phyloP scores from a whole-genome alignment of 2,113 vertebrate genomes.

The Ailurus styani region DNA sequence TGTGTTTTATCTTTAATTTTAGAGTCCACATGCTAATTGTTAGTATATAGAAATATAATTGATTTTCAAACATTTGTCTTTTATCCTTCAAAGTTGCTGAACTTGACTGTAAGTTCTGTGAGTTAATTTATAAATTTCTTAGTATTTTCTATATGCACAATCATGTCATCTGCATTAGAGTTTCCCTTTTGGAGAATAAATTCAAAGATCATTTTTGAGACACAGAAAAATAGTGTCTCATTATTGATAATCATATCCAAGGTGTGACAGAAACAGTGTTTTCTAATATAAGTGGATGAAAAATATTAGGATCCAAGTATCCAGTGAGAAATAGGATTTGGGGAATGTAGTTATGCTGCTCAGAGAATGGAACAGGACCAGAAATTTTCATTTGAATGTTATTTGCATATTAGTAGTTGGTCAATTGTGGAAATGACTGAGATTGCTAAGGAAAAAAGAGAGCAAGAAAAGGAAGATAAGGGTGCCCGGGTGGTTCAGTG shows the following conservation, averaged over 20 bases:
- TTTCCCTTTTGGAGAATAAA: neutral
- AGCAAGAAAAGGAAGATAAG: neutral
- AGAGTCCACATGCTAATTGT: neutral
- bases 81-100: neutral
- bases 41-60: neutral
- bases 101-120: neutral
- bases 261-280: neutral
- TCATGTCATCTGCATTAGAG: neutral
- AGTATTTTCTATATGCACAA: neutral
- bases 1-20: neutral
- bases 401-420: neutral
- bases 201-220: neutral
- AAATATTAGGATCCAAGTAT: neutral
- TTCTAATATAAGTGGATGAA: neutral
- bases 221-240: neutral
- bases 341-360: neutral
- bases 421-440: neutral
- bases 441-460: neutral
- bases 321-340: neutral
- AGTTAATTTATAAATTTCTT: neutral
- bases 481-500: too few relatives aligned
- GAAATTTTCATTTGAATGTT: neutral
- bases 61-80: neutral
- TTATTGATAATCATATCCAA: neutral
- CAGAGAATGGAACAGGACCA: neutral